A percentile compares a stretch with the other conserved stretches of the same genome.
Conservation (phyloP, 2,113 vertebrate species). For the Catagonus wagneri region DNA sequence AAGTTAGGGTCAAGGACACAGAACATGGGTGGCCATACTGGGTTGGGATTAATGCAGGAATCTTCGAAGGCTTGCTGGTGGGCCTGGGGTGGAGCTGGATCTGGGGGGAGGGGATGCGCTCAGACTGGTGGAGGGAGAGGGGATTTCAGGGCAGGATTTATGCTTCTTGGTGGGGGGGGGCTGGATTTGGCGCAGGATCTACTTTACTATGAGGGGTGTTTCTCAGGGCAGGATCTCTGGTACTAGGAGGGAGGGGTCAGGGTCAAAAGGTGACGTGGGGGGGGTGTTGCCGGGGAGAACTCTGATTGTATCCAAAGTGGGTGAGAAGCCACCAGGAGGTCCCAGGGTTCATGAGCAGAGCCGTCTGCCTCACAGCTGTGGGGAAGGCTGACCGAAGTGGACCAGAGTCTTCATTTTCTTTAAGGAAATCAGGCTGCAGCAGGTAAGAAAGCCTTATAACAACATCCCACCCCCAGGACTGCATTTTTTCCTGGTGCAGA, state of each 20-base stretch:
- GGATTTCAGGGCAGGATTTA: neutral
- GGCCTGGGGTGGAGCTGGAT: neutral
- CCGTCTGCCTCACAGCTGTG: neutral
- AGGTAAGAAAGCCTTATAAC: neutral
- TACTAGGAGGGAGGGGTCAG: neutral
- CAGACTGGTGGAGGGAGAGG: neutral
- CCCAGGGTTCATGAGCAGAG: neutral
- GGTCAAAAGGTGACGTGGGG: neutral
- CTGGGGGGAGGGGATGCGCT: neutral
- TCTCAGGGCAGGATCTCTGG: neutral
- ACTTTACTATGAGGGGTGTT: neutral
- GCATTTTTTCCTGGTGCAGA: neutral
- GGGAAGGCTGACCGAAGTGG: neutral
- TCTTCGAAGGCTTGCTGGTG: neutral
- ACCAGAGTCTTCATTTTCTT: neutral
- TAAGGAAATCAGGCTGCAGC: neutral
- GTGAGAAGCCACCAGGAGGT: neutral
- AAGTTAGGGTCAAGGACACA: neutral
- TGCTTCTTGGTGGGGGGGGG: neutral
- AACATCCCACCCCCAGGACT: neutral
- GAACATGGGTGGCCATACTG: neutral
- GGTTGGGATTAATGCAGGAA: neutral
- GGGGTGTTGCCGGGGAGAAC: neutral
- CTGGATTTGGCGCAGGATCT: neutral
- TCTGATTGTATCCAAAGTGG: neutral